These are phyloP conservation scores for Zhuqinia jingwanae DNA, from an alignment of 2,888 invertebrate genomes.

Conservation along the genomic window DNA sequence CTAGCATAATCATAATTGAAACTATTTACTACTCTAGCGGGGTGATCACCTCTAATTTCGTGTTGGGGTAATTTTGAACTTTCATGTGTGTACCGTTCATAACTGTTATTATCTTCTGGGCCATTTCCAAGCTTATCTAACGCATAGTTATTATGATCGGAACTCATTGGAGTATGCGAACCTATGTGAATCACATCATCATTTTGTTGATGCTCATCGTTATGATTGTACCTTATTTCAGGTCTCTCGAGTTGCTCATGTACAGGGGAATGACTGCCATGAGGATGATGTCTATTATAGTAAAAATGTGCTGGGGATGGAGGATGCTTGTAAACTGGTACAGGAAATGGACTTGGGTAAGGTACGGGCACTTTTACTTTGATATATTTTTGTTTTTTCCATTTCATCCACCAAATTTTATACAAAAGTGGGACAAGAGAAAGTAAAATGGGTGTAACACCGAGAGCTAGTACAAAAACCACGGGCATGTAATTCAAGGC, in stretches of 20 bases:
- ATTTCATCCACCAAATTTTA: slow-evolving; percentile 65
- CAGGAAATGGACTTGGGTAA: slow-evolving; percentile 52
- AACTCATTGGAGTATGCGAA: neutral
- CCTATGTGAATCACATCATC: slow-evolving; percentile 16
- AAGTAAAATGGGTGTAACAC: slow-evolving; percentile 59
- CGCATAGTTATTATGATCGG: slow-evolving; percentile 65
- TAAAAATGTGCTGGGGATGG: slow-evolving; percentile 27
- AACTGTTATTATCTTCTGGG: too few relatives aligned
- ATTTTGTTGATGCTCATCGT: neutral
- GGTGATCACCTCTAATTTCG: slow-evolving; percentile 13
- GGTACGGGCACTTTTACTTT: slow-evolving; percentile 56
- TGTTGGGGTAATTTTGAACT: neutral
- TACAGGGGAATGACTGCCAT: slow-evolving; percentile 9
- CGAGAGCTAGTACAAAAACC: slow-evolving; percentile 61
- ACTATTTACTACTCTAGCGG: slow-evolving; percentile 33
- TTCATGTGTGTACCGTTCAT: neutral
- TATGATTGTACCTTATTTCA: neutral
- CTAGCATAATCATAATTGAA: slow-evolving; percentile 53
- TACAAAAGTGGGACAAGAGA: slow-evolving; percentile 59
- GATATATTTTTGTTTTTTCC: slow-evolving; percentile 60
- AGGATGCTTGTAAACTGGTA: slow-evolving; percentile 31
- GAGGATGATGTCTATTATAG: slow-evolving; percentile 10
- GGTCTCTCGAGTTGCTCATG: neutral
- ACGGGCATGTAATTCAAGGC: slow-evolving; percentile 74
- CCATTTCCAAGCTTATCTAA: slow-evolving; percentile 53